A percentile compares a stretch with the other conserved stretches of the same genome.
Evolutionary conservation across 2,113 vertebrate species (phyloP).

Genomic region (Cyphomyrus plagiostoma): DNA sequence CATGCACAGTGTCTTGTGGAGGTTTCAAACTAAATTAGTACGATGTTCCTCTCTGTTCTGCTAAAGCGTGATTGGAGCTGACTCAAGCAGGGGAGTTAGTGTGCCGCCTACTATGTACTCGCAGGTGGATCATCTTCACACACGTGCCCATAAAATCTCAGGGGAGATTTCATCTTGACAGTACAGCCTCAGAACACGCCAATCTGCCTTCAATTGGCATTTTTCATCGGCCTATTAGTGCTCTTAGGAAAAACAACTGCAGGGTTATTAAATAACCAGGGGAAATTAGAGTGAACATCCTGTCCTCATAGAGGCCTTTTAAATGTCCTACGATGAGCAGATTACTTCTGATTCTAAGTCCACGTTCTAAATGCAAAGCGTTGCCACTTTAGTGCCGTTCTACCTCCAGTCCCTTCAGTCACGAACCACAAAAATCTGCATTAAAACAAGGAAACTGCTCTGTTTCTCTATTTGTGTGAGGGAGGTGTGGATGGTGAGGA

Average conservation of each 20-base stretch:
- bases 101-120: background rate
- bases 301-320: background rate
- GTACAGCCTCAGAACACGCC: background rate
- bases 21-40: background rate
- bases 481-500: background rate
- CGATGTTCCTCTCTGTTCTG: background rate
- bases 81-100: slow-evolving; percentile 3
- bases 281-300: background rate
- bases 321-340: background rate
- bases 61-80: background rate
- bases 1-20: background rate
- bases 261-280: slow-evolving; percentile 8
- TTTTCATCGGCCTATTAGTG: background rate
- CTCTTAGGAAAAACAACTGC: background rate
- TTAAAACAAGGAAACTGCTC: background rate
- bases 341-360: background rate
- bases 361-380: background rate
- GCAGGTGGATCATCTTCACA: background rate
- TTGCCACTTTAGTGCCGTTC: background rate
- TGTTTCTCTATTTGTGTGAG: background rate
- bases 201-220: background rate
- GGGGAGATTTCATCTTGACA: background rate
- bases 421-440: background rate
- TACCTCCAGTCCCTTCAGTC: background rate
- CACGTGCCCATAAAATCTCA: background rate